Conservation (phyloP, 2,888 invertebrate genomes). For the Venustoraphidia nigricollis region DNA sequence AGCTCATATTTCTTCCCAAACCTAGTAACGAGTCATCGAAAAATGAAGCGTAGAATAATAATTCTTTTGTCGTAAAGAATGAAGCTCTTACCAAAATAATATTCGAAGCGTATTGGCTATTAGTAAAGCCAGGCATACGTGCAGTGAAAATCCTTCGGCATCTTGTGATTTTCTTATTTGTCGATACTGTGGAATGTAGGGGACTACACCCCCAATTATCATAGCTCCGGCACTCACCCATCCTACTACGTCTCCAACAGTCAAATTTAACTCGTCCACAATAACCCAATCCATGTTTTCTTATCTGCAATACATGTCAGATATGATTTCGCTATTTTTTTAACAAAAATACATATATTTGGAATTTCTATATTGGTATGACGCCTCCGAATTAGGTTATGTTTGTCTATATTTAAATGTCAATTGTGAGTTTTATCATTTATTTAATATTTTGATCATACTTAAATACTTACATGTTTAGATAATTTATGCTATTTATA, state of each 20-base stretch:
- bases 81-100: slow-evolving; percentile 77
- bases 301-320: not conserved
- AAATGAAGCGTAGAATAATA: not conserved
- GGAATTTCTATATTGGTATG: too few species aligned
- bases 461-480: too few species aligned
- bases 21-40: slow-evolving; percentile 38
- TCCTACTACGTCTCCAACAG: slow-evolving; percentile 58
- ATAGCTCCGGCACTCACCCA: slow-evolving; percentile 77
- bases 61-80: slow-evolving; percentile 2
- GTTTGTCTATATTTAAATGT: too few species aligned
- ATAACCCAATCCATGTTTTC: slow-evolving; percentile 60
- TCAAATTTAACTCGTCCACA: slow-evolving; percentile 56
- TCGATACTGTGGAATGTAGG: slow-evolving; percentile 90
- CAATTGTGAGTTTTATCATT: too few species aligned
- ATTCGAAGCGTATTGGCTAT: slow-evolving; percentile 94
- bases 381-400: too few species aligned
- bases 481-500: too few species aligned
- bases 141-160: slow-evolving; percentile 92
- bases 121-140: slow-evolving; percentile 88
- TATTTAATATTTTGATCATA: too few species aligned
- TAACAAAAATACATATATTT: too few species aligned
- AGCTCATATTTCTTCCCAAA: slow-evolving; percentile 96
- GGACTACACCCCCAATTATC: slow-evolving; percentile 89
- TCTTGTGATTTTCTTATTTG: slow-evolving; percentile 85
- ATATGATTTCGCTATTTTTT: too few species aligned